These are phyloP conservation scores for Trissolcus japonicus DNA, from an alignment of 2,888 invertebrate genomes.

Conservation along the genomic window DNA sequence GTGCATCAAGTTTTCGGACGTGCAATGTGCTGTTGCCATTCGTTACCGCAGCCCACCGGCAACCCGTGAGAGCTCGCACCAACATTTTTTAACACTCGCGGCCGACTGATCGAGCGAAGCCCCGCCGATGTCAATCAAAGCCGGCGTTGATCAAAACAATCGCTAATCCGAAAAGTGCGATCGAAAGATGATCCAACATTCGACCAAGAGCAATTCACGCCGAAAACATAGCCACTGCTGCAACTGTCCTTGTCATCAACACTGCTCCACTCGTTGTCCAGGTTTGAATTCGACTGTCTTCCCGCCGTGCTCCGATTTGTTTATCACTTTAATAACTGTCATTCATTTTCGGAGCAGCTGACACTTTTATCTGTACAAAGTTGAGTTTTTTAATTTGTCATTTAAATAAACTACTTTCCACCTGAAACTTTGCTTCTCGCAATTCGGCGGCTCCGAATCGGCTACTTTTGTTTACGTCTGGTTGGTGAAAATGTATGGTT, in stretches of 20 bases:
- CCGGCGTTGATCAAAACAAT: constrained; percentile 5
- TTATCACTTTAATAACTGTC: neutral
- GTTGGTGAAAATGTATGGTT: too few species aligned
- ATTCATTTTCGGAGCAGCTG: neutral
- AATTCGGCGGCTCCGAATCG: too few species aligned
- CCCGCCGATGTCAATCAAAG: constrained; percentile 2
- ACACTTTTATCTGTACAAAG: too few species aligned
- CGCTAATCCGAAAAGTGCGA: too few species aligned
- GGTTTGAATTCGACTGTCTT: constrained; percentile 63
- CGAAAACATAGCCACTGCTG: constrained; percentile 68
- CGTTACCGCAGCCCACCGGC: neutral
- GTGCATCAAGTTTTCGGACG: constrained; percentile 8
- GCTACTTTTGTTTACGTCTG: too few species aligned
- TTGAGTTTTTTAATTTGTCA: too few species aligned
- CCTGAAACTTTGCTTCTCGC: too few species aligned
- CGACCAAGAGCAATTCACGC: constrained; percentile 64
- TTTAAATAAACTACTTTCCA: too few species aligned
- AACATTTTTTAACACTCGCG: neutral
- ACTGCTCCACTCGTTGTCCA: constrained; percentile 73
- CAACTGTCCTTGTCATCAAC: constrained; percentile 74
- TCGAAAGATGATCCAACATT: neutral
- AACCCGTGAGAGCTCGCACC: neutral
- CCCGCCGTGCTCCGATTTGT: constrained; percentile 33
- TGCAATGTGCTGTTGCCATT: constrained; percentile 3
- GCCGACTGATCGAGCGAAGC: neutral